Percentiles rank a stretch among this genome's conserved stretches.
phyloP scores from a whole-genome alignment of 2,888 invertebrate species.

The Cheilosia soror region DNA sequence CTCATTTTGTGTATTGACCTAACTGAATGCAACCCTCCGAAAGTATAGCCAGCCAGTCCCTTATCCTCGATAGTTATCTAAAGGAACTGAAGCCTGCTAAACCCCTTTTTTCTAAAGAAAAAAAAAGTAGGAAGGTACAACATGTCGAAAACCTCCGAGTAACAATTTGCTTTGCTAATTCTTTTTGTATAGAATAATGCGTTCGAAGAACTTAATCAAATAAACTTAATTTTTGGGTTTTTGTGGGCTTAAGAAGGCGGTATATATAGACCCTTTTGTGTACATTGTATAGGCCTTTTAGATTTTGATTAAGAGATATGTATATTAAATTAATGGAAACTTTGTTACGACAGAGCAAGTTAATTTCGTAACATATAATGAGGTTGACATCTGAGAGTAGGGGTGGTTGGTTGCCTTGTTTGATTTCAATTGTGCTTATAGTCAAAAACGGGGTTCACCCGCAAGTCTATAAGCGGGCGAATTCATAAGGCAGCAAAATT shows the following conservation, averaged over 20 bases:
- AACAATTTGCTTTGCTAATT: slow-evolving; percentile 68
- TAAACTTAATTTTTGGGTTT: slow-evolving; percentile 43
- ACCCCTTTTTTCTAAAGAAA: slow-evolving; percentile 52
- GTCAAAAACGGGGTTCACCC: no score
- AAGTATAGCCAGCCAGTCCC: slow-evolving; percentile 7
- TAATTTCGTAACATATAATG: neutral
- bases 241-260: slow-evolving; percentile 14
- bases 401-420: neutral
- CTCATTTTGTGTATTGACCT: slow-evolving; percentile 60
- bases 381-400: neutral
- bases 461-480: no score
- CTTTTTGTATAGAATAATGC: slow-evolving; percentile 67
- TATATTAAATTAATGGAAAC: slow-evolving; percentile 52
- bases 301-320: slow-evolving; percentile 63
- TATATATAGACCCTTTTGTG: neutral
- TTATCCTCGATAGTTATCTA: slow-evolving; percentile 54
- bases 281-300: slow-evolving; percentile 8
- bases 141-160: slow-evolving; percentile 28
- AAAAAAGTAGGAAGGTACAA: neutral
- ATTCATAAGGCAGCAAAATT: no score
- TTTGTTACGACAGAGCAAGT: slow-evolving; percentile 13
- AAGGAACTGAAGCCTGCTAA: slow-evolving; percentile 46
- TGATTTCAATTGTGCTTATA: no score
- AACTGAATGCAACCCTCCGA: slow-evolving; percentile 41
- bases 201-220: slow-evolving; percentile 65